phyloP scores from a whole-genome alignment of 2,797 vertebrate genomes.

The Enteromius paludinosus region DNA sequence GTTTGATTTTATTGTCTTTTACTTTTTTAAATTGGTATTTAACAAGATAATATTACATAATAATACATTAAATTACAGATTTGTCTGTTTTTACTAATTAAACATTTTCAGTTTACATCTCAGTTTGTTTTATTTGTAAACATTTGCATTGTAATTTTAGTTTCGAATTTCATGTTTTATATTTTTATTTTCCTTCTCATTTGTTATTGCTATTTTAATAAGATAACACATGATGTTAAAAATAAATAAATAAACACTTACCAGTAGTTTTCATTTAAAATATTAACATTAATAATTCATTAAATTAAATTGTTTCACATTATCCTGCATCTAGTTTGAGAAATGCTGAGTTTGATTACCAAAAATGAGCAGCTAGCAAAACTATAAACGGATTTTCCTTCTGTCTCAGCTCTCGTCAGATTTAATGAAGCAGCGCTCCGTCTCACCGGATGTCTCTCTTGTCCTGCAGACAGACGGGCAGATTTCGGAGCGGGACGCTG shows the following conservation, averaged over 20 bases:
- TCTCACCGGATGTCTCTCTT: slow-evolving; percentile 73
- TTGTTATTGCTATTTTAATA: background rate
- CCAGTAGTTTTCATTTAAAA: background rate
- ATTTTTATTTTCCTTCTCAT: no score
- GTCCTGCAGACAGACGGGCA: slow-evolving; percentile 70
- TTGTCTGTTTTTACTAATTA: background rate
- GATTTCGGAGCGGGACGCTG: slow-evolving; percentile 63
- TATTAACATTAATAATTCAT: background rate
- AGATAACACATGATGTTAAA: background rate
- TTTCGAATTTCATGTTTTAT: background rate
- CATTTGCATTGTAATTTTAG: no score
- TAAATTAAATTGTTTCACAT: no score
- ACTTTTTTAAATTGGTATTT: no score
- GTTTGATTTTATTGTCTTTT: background rate
- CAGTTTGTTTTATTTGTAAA: no score
- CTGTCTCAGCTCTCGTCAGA: background rate
- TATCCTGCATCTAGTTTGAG: background rate
- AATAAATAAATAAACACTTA: no score
- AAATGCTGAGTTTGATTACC: background rate
- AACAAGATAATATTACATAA: no score
- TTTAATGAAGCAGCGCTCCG: background rate
- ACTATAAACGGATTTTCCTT: no score
- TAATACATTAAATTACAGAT: background rate
- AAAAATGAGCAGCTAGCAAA: background rate
- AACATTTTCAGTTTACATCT: background rate